Percentiles rank a stretch among this genome's conserved stretches.
Conservation (phyloP, 2,113 vertebrate genomes). For the Varanus komodoensis region DNA sequence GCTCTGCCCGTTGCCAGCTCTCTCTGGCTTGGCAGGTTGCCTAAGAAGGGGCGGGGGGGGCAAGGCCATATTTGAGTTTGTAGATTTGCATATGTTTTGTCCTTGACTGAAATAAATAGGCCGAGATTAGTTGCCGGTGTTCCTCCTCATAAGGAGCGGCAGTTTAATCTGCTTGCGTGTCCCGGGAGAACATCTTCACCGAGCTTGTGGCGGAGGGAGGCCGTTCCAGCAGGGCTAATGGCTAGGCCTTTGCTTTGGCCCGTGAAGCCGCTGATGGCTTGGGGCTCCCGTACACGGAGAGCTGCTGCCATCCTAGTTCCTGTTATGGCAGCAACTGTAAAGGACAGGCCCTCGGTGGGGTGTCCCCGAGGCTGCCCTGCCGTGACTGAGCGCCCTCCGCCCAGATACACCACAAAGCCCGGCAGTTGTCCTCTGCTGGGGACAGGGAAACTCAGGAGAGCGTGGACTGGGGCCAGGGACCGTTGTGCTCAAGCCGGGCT, state of each 20-base stretch:
- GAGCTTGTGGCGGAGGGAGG: background rate
- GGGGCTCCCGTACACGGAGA: background rate
- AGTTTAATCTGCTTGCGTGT: background rate
- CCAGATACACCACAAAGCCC: background rate
- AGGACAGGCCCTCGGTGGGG: background rate
- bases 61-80: background rate
- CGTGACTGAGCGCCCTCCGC: background rate
- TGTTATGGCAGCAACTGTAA: background rate
- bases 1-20: background rate
- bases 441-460: background rate
- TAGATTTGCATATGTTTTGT: constrained; percentile 13
- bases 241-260: background rate
- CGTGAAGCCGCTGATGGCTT: background rate
- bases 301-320: no score
- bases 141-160: background rate
- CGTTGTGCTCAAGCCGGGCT: background rate
- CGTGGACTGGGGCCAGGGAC: background rate
- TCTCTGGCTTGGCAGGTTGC: background rate
- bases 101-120: background rate
- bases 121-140: background rate
- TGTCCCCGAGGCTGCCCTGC: background rate
- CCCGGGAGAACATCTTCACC: background rate
- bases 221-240: no score
- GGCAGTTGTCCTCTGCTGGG: background rate
- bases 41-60: background rate